Percentiles rank a stretch among this genome's conserved stretches.
phyloP scores from a whole-genome alignment of 2,113 vertebrate species.

The Spheniscus mendiculus region DNA sequence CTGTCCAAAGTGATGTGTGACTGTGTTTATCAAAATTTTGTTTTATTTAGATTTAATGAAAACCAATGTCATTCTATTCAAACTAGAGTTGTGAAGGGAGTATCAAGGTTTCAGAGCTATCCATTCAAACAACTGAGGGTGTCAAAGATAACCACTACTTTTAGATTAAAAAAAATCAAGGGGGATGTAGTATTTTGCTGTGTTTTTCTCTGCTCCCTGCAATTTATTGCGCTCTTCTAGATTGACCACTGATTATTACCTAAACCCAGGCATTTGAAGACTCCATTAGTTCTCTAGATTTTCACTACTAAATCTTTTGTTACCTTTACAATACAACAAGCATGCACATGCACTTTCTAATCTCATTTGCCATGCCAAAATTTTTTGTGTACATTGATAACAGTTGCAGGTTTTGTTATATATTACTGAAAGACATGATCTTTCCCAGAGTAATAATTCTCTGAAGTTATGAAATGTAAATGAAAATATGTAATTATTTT shows the following conservation, averaged over 20 bases:
- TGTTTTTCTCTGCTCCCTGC: neutral
- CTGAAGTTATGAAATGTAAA: neutral
- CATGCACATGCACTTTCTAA: rapidly evolving
- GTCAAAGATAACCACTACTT: neutral
- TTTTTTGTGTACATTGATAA: neutral
- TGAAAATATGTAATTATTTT: neutral
- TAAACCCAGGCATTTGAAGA: neutral
- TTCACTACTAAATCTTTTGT: neutral
- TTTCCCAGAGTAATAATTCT: neutral
- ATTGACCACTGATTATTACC: neutral
- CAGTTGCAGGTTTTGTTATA: neutral
- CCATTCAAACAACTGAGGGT: neutral
- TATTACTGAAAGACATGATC: neutral
- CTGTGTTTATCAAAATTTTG: neutral
- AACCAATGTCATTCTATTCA: neutral
- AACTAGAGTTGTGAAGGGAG: neutral
- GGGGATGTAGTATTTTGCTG: neutral
- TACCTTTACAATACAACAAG: rapidly evolving
- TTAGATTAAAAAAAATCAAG: neutral
- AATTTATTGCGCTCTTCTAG: neutral
- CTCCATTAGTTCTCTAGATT: neutral
- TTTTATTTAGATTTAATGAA: neutral
- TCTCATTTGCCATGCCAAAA: neutral
- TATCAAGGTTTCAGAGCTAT: neutral
- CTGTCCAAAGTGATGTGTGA: neutral